A percentile compares a stretch with the other conserved stretches of the same genome.
These are phyloP conservation scores for Physocephala rufipes DNA, from an alignment of 2,888 invertebrate genomes.

Conservation along the genomic window DNA sequence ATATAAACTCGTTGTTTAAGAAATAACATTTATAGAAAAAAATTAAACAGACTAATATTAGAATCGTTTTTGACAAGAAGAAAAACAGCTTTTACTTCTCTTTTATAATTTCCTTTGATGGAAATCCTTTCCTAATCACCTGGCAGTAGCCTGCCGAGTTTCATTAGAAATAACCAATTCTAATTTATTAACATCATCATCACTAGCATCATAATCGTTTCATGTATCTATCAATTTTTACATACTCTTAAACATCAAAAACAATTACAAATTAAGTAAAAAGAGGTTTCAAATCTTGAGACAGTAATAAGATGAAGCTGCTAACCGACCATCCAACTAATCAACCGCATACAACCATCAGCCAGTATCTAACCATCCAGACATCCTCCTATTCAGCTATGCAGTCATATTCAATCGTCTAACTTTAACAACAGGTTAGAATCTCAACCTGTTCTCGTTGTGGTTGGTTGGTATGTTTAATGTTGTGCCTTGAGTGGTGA, in stretches of 20 bases:
- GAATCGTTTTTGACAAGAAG: neutral
- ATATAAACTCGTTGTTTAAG: neutral
- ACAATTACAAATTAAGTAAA: conserved; percentile 8
- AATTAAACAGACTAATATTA: neutral
- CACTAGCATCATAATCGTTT: no score
- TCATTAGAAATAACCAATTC: neutral
- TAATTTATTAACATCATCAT: neutral
- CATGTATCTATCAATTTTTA: neutral
- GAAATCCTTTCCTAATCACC: neutral
- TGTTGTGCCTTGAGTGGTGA: no score
- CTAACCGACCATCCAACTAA: neutral
- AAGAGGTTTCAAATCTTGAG: neutral
- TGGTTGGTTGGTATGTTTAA: no score
- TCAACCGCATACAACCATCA: neutral
- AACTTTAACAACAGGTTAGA: conserved; percentile 13
- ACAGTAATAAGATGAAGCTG: neutral
- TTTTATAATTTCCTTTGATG: neutral
- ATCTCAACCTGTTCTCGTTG: conserved; percentile 11
- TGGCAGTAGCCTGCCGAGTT: neutral
- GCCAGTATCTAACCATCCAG: no score
- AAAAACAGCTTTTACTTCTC: neutral
- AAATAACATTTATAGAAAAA: neutral
- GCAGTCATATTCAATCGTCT: neutral
- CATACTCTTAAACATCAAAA: conserved; percentile 1
- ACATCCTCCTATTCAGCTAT: neutral